Percentiles rank a stretch among this genome's conserved stretches.
Conservation (phyloP, 1,140 invertebrate genomes). For the Ceratosolen solmsi region DNA sequence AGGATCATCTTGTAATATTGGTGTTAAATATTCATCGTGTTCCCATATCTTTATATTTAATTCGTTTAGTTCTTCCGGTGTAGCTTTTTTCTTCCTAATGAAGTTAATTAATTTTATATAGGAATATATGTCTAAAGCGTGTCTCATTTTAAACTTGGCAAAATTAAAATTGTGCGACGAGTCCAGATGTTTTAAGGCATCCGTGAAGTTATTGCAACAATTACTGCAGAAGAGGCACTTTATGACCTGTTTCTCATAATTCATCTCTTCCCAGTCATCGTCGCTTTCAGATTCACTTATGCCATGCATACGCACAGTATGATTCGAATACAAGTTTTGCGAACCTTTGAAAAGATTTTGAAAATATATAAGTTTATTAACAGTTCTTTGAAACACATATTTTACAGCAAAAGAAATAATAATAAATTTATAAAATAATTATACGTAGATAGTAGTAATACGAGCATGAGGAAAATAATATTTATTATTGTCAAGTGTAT, state of each 20-base stretch:
- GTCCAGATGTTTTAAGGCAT: conserved; percentile 73
- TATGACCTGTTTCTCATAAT: conserved; percentile 63
- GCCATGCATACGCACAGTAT: conserved; percentile 53
- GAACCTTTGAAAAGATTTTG: conserved; percentile 3
- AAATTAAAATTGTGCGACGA: conserved; percentile 82
- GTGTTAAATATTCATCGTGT: conserved; percentile 86
- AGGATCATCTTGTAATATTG: conserved; percentile 83
- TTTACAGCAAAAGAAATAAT: no score
- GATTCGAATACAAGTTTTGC: conserved; percentile 23
- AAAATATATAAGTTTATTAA: conserved; percentile 8
- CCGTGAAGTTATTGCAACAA: conserved; percentile 64
- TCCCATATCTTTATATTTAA: conserved; percentile 78
- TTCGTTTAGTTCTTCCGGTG: conserved; percentile 75
- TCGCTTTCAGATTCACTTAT: conserved; percentile 70
- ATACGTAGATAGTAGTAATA: no score
- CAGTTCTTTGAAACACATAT: neutral
- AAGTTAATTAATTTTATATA: conserved; percentile 94
- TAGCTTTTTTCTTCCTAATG: conserved; percentile 79
- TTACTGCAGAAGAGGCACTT: conserved; percentile 77
- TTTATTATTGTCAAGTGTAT: neutral
- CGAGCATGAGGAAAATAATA: no score
- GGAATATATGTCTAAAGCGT: conserved; percentile 86
- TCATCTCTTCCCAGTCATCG: conserved; percentile 73
- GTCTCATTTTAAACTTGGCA: conserved; percentile 78
- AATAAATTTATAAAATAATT: neutral